Evolutionary conservation across 2,888 invertebrate species (phyloP).

Genomic region (Leptinotarsa juncta): DNA sequence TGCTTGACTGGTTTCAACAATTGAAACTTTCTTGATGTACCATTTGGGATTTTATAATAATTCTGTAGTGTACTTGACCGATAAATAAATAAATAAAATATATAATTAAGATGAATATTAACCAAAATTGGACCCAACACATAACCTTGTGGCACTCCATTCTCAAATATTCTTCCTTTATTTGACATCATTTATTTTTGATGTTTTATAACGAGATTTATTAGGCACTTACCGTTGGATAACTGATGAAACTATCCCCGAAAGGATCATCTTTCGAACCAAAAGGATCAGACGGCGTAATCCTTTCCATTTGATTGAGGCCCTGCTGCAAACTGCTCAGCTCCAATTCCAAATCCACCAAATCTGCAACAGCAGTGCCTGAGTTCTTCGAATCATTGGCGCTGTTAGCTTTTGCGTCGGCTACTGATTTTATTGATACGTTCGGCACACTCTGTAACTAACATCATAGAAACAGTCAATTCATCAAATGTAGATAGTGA

Average conservation of each 20-base stretch:
- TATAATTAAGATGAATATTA: too few relatives aligned
- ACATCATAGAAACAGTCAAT: conserved; percentile 26
- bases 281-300: conserved; percentile 78
- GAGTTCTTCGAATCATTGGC: conserved; percentile 50
- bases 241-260: conserved; percentile 78
- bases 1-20: too few relatives aligned
- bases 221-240: conserved; percentile 50
- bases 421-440: conserved; percentile 53
- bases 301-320: conserved; percentile 88
- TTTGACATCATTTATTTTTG: not conserved
- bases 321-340: conserved; percentile 87
- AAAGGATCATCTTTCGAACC: conserved; percentile 77
- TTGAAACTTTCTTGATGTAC: too few relatives aligned
- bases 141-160: too few relatives aligned
- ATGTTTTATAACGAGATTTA: not conserved
- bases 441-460: conserved; percentile 53
- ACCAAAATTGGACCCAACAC: too few relatives aligned
- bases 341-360: conserved; percentile 89
- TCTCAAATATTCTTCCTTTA: too few relatives aligned
- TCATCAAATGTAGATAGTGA: conserved; percentile 8
- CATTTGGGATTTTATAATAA: too few relatives aligned
- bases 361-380: conserved; percentile 78
- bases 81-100: too few relatives aligned
- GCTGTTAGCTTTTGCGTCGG: conserved; percentile 50
- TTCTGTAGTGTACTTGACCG: too few relatives aligned